A percentile compares a stretch with the other conserved stretches of the same genome.
phyloP scores from a whole-genome alignment of 2,888 invertebrate genomes.

The Drosophila cracens region DNA sequence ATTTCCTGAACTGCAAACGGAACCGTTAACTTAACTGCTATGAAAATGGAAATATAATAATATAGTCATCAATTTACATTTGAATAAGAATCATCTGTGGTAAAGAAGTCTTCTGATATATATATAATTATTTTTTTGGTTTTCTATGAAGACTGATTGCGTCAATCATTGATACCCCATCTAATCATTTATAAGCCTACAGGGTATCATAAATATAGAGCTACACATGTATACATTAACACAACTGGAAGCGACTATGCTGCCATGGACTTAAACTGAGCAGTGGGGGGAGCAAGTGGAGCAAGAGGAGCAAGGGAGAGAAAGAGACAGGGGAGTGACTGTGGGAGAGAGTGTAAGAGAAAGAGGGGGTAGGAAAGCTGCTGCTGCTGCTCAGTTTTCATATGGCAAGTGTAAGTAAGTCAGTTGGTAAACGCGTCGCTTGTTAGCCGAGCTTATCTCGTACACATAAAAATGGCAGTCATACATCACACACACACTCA shows the following conservation, averaged over 20 bases:
- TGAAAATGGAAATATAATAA: not conserved
- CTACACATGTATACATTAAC: slow-evolving; percentile 38
- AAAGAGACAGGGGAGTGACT: not conserved
- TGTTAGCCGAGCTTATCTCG: slow-evolving; percentile 72
- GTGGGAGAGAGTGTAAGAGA: not conserved
- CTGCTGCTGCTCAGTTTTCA: slow-evolving; percentile 13
- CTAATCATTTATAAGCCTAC: no score
- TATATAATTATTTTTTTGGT: not conserved
- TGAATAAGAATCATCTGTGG: no score
- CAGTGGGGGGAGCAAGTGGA: not conserved
- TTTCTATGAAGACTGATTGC: not conserved
- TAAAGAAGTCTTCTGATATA: not conserved
- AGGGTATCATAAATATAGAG: slow-evolving; percentile 22
- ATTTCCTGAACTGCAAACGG: not conserved
- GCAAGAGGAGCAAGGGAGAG: not conserved
- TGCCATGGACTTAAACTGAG: slow-evolving; percentile 1
- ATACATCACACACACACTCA: slow-evolving; percentile 60
- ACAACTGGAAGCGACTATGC: slow-evolving; percentile 30
- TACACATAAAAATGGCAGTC: slow-evolving; percentile 71
- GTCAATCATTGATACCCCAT: not conserved
- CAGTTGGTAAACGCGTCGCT: slow-evolving; percentile 60
- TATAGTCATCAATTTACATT: not conserved
- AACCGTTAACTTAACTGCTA: not conserved
- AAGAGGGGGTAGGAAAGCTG: not conserved
- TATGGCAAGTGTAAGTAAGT: slow-evolving; percentile 53